Base-by-base conservation (phyloP, 2,888 invertebrate genomes). In the Dyspetes luteomarginatus region DNA sequence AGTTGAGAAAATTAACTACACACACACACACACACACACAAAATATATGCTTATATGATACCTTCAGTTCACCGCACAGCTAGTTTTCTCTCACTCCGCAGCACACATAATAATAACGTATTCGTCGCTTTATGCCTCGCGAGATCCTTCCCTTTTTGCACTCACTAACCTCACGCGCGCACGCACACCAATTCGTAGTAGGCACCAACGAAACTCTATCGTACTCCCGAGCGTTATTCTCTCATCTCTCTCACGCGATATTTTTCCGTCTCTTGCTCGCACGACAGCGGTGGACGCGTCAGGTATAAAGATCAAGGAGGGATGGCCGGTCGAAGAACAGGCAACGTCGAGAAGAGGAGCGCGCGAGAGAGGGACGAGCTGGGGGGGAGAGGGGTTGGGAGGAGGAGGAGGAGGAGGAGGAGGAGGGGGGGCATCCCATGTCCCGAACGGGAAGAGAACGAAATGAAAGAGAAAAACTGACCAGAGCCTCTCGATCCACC, bases 231-330 rank as follows among this genome's bases (percentile, higher is more conserved):
- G 36, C 36, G 36, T 36, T 36, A 36, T 36, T 48, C 17, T 48
- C 48, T 48, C 48, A 2, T 36, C 36, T 36, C n/a, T n/a, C n/a
- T 5, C 12, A 36, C 36, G 2, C 48, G 15, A 15, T 48, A 15
- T 12, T 7, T n/a, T 67, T n/a, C 7, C 19, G 30, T 52, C 28
- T 50, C 55, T 4, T 9, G 52, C 26, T 68, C 26, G 0, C 15
- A 55, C 52, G 64, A 28, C 64, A 73, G 28, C 73, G 73, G 64
- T 64, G 64, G 64, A 73, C 73, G 73, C 73, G 62, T 28, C 73
- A 73, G 64, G 55, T 73, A 73, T 64, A 73, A 73, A 73, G 73
- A 64, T 64, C 43, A 64, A 64, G 73, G 55, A 73, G 64, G 55
- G 73, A 52, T 41, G 73, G 24, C 24, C 22, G 73, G 26, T 12